A percentile compares a stretch with the other conserved stretches of the same genome.
Conservation (phyloP, 2,797 vertebrate genomes). For the Scyliorhinus canicula region DNA sequence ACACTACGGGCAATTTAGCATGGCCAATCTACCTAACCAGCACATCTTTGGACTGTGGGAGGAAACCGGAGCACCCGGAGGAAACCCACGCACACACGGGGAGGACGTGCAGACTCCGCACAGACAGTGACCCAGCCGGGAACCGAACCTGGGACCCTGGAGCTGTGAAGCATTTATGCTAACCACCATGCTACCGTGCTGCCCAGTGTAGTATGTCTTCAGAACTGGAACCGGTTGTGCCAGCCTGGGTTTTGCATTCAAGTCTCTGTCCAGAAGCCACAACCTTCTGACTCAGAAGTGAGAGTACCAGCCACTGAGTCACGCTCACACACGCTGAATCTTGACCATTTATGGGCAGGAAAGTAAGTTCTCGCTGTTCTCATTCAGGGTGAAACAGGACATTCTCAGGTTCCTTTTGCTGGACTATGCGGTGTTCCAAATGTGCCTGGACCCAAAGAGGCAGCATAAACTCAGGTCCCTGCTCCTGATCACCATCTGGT, state of each 20-base stretch:
- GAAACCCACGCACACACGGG: no score
- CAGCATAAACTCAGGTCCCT: neutral
- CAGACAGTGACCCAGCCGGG: no score
- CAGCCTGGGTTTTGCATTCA: neutral
- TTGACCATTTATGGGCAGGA: neutral
- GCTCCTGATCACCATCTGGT: no score
- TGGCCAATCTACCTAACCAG: no score
- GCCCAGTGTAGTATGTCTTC: neutral
- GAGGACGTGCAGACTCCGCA: no score
- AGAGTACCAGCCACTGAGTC: neutral
- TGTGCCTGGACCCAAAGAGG: neutral
- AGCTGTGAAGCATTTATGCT: no score
- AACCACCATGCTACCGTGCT: no score
- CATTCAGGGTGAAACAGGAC: no score
- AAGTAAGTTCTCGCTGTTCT: neutral
- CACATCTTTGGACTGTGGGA: no score
- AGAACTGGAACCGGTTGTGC: neutral
- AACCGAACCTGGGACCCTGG: no score
- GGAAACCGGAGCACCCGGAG: no score
- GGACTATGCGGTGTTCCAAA: neutral
- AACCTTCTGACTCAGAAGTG: neutral
- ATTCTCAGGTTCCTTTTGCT: neutral
- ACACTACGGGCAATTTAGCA: no score
- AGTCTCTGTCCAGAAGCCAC: neutral
- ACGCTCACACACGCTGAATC: neutral